Evolutionary conservation across 2,113 vertebrate species (phyloP), one percentile per base, ranked within the genome.

Genomic region (Gymnarchus niloticus): DNA sequence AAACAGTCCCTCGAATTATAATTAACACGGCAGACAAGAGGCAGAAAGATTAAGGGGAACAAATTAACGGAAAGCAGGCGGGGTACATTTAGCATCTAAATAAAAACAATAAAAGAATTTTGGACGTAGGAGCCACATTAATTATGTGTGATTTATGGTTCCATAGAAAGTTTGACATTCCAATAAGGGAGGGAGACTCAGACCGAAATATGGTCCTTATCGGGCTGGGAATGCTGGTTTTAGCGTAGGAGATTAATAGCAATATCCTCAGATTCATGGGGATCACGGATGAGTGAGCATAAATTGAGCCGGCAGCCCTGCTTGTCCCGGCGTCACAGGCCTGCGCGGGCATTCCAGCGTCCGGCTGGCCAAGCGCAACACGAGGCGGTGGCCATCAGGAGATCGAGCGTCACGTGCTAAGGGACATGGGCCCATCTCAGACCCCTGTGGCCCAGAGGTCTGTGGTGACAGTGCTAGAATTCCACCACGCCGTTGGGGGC

Each of bases 251-350:
- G 88, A 87, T 86, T 87, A 86, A 84, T 81, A 89, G 54, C 85
- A 87, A 88, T 88, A 88, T 88, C 88, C 86, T 61, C 81, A n/a
- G 80, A 86, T 85, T 87, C 59, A 80, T 73, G 25, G 46, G 54
- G 86, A 88, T 88, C 89, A 90, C 69, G 89, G 86, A 90, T 89
- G 88, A 65, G 76, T 86, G 87, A 65, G 41, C 56, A 82, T 81
- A 87, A 89, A 90, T 87, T 89, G 86, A 89, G 89, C 61, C 81
- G 41, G 83, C 76, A 77, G 76, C 83, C 51, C 65, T 8, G 17
- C 46, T 14, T 0, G 52, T 17, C 3, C 57, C 5, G 41, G 44
- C 44, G 37, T 54, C 41, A 17, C 33, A 23, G 65, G 21, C 54
- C 23, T 3, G 56, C 17, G 14, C 57, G 61, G 10, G 17, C 54